A percentile compares a stretch with the other conserved stretches of the same genome.
These are phyloP conservation scores for Saccostrea glomerata DNA, from an alignment of 1,140 invertebrate genomes.

Conservation along the genomic window DNA sequence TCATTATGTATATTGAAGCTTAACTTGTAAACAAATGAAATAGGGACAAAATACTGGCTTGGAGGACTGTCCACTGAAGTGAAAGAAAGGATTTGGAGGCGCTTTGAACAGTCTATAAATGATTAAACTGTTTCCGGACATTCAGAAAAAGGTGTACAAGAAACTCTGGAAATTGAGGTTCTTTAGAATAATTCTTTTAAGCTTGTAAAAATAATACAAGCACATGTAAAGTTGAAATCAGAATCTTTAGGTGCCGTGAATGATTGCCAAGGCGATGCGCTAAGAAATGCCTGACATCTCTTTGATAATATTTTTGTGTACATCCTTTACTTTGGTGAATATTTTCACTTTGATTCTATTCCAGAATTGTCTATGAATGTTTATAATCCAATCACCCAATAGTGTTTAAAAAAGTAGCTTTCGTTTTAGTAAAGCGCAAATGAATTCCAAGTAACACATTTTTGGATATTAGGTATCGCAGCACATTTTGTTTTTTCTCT, in stretches of 20 bases:
- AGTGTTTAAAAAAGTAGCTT: neutral
- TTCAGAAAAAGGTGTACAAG: neutral
- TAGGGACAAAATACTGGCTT: neutral
- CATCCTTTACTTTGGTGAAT: conserved; percentile 5
- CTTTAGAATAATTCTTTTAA: neutral
- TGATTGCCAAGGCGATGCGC: conserved; percentile 8
- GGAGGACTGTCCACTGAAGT: neutral
- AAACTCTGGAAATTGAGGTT: neutral
- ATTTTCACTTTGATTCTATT: conserved; percentile 5
- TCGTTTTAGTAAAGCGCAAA: neutral
- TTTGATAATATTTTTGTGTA: conserved; percentile 35
- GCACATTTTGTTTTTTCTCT: neutral
- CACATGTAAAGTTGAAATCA: neutral
- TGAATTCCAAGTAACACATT: neutral
- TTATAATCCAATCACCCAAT: conserved; percentile 12
- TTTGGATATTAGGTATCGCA: neutral
- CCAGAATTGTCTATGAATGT: conserved; percentile 27
- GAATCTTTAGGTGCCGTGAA: neutral
- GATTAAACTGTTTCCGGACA: neutral
- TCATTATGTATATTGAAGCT: conserved; percentile 29
- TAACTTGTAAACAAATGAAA: conserved; percentile 32
- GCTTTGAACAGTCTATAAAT: neutral
- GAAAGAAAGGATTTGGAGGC: neutral
- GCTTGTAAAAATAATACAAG: neutral
- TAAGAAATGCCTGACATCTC: neutral